Evolutionary conservation across 2,888 invertebrate species (phyloP).

Genomic region (Physocephala rufipes): DNA sequence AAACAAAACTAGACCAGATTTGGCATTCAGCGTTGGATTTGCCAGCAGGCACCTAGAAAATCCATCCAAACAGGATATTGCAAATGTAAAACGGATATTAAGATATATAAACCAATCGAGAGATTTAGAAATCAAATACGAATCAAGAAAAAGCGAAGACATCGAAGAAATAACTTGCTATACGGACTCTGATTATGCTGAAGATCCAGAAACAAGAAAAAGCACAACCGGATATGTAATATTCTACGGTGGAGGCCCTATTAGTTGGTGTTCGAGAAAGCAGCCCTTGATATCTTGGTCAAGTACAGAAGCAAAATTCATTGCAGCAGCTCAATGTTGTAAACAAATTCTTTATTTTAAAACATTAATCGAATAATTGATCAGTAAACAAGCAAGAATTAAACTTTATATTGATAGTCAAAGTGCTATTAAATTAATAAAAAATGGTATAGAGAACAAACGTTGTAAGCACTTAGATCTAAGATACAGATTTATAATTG

Average conservation of each 20-base stretch:
- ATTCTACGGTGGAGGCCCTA: slow-evolving; percentile 14
- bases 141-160: slow-evolving; percentile 1
- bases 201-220: slow-evolving; percentile 20
- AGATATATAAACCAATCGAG: slow-evolving; percentile 6
- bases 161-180: slow-evolving; percentile 18
- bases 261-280: slow-evolving; percentile 9
- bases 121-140: slow-evolving; percentile 10
- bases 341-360: not conserved
- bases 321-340: not conserved
- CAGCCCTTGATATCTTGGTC: slow-evolving; percentile 5
- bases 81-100: slow-evolving; percentile 13
- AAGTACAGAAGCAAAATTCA: slow-evolving; percentile 9
- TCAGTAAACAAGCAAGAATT: not conserved
- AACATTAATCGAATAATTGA: not conserved
- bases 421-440: slow-evolving; percentile 17
- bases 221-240: slow-evolving; percentile 13
- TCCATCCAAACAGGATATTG: slow-evolving; percentile 10
- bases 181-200: slow-evolving; percentile 24
- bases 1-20: slow-evolving; percentile 17
- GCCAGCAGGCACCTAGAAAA: slow-evolving; percentile 11
- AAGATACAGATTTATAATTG: slow-evolving; percentile 8
- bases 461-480: slow-evolving; percentile 11
- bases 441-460: not conserved
- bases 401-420: slow-evolving; percentile 8
- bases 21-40: slow-evolving; percentile 2